A percentile compares a stretch with the other conserved stretches of the same genome.
These are phyloP conservation scores for Parazoanthus atlanticus DNA, from an alignment of 92 coral and sea anemone species.

Conservation along the genomic window DNA sequence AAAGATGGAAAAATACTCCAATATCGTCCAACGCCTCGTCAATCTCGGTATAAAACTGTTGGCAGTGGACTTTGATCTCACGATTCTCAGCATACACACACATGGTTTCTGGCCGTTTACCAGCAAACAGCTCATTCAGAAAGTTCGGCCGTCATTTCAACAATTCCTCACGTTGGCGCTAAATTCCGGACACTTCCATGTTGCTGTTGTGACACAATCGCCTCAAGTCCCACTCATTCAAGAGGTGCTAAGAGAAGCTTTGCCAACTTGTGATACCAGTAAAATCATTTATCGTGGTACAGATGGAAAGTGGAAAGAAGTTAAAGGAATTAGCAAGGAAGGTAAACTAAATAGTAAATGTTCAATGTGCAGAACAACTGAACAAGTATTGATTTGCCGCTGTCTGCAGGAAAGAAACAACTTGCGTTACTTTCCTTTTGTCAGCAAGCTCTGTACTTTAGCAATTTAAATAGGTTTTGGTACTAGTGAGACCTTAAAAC, in stretches of 20 bases:
- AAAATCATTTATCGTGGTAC: conserved; percentile 82
- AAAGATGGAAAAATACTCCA: conserved; percentile 79
- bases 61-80: conserved; percentile 94
- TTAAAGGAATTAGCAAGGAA: conserved; percentile 80
- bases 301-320: conserved; percentile 86
- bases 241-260: conserved; percentile 76
- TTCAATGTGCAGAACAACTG: not conserved
- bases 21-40: conserved; percentile 72
- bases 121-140: conserved; percentile 72
- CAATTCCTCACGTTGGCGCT: conserved; percentile 75
- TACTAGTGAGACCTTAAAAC: not conserved
- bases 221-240: conserved; percentile 85
- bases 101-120: conserved; percentile 95
- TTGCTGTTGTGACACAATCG: conserved; percentile 93
- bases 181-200: conserved; percentile 63
- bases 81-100: conserved; percentile 89
- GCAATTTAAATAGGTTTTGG: not conserved
- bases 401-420: not conserved
- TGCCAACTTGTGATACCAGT: conserved; percentile 74
- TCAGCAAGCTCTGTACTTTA: not conserved
- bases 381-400: not conserved
- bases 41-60: conserved; percentile 78
- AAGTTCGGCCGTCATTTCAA: conserved; percentile 92
- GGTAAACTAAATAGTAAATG: conserved; percentile 49
- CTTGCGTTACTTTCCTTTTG: conserved; percentile 10